These are phyloP conservation scores for Agonum fuliginosum DNA, from an alignment of 2,888 invertebrate genomes.

Conservation along the genomic window DNA sequence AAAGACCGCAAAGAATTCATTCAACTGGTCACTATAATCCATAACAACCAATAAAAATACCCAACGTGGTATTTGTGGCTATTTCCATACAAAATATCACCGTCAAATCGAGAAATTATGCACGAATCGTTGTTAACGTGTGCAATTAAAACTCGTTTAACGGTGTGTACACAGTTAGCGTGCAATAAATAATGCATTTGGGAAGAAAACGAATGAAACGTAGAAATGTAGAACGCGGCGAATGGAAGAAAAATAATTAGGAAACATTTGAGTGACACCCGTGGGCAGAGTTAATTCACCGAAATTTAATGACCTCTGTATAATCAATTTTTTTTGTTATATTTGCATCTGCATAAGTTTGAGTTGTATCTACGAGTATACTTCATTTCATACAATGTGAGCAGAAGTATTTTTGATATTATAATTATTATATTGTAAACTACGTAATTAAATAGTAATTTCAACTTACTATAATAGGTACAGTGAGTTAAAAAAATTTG, in stretches of 20 bases:
- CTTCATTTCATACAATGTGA: no score
- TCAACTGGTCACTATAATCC: not conserved
- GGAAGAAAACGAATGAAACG: slow-evolving; percentile 37
- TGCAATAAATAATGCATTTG: slow-evolving; percentile 56
- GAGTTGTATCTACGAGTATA: no score
- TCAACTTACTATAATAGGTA: no score
- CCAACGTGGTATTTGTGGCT: slow-evolving; percentile 1
- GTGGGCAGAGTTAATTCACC: slow-evolving; percentile 16
- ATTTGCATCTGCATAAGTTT: no score
- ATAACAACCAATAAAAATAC: slow-evolving; percentile 34
- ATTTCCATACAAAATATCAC: slow-evolving; percentile 57
- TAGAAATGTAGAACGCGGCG: not conserved
- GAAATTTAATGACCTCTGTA: no score
- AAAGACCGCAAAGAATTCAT: not conserved
- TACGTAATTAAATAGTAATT: no score
- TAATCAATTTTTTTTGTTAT: no score
- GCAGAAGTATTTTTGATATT: no score
- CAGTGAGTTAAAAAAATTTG: no score
- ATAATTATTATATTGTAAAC: no score
- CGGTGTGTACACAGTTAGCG: slow-evolving; percentile 50
- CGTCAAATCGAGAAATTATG: slow-evolving; percentile 52
- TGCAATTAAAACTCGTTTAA: slow-evolving; percentile 59
- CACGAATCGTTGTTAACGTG: slow-evolving; percentile 51
- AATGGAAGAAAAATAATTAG: slow-evolving; percentile 15
- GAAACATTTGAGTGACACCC: slow-evolving; percentile 46